Conservation (phyloP, 2,113 vertebrate genomes). For the Xenopus tropicalis region UCB_Xtro_10.0 CM004450.2:113670001-113670500, state of each 20-base stretch:
- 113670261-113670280: background rate
- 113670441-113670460: background rate
- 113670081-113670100: too few relatives aligned
- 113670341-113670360: slow-evolving; percentile 6
- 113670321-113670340: background rate
- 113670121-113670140: too few relatives aligned
- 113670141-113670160: background rate
- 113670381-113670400: background rate
- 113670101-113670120: too few relatives aligned
- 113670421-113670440: slow-evolving; percentile 6
- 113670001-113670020: too few relatives aligned
- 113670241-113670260: background rate
- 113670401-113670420: slow-evolving; percentile 10
- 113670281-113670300: background rate
- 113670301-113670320: background rate
- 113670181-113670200: slow-evolving; percentile 2
- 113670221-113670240: slow-evolving; percentile 3
- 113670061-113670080: too few relatives aligned
- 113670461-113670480: slow-evolving; percentile 5
- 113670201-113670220: slow-evolving; percentile 1
- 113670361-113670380: background rate
- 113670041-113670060: too few relatives aligned
- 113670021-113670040: too few relatives aligned
- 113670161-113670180: background rate
- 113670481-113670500: background rate